Base-by-base conservation (phyloP, 2,113 vertebrate genomes). In the Syngnathoides biaculeatus region DNA sequence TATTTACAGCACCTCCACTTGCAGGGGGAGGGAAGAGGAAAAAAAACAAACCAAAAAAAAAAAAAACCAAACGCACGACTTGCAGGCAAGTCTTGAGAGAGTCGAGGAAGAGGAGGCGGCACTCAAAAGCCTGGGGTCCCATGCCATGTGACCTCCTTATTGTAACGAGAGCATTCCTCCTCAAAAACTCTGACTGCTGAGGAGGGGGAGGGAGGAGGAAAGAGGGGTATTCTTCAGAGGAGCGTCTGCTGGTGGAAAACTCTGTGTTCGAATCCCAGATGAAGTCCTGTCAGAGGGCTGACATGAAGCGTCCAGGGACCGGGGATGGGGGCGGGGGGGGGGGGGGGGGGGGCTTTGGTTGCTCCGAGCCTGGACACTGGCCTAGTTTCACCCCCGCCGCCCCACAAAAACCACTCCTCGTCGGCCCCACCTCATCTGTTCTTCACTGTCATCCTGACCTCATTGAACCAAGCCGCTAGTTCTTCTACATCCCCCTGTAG, bases 131-230 rank as follows among this genome's bases (percentile, higher is more conserved):
- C 75, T 83, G 52, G 63, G 89, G 87, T 90, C 89, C 90, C 90
- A 88, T 85, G 89, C 89, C 89, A 92, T 83, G 86, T 90, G 90
- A 88, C 89, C 90, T 92, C 90, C 87, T 92, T 92, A 88, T 89
- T 87, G 88, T 90, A 91, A 91, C 89, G 86, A 91, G 88, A 75
- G 87, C 88, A 89, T 90, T 89, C 82, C 84, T 86, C 83, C 88
- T 90, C 89, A 57, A 89, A 35, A 90, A 89, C 87, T 88, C 86
- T 88, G 90, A 89, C 87, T 90, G 86, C 80, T 84, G 60, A 45
- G 60, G 86, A 86, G 82, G 47, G 77, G 30, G 64, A 72, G 47
- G 65, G 81, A 67, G 78, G 79, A 71, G 69, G 82, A 75, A 80
- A 77, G 81, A 70, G 79, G 81, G 75, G 71, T 85, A 82, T 89